Evolutionary conservation across 2,113 vertebrate genomes (phyloP), one percentile per base, ranked within the genome.

Genomic region (Ameiurus melas): DNA sequence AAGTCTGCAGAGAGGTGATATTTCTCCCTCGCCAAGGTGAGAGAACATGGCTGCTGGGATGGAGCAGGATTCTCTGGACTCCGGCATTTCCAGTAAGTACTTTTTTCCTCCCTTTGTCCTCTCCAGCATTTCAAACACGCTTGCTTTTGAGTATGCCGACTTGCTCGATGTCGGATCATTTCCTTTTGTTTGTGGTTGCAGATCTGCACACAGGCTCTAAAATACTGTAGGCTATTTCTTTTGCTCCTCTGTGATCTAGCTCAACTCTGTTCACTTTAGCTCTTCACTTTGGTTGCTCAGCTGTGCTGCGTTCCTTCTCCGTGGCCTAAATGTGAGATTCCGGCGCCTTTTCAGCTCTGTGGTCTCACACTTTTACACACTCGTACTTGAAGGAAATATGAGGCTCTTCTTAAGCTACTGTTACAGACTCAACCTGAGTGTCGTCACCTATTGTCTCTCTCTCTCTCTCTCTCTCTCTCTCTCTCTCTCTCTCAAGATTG

Each of bases 61-160:
- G 58, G 87, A 86, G 62, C 70, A 86, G 43, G 86, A 89, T 55
- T 25, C 53, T 13, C 12, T 64, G 39, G 88, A 89, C 53, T 85
- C 87, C 30, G 39, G 79, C 8, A 84, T 90, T 36, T 89, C 86
- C 62, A 90, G 92, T 93, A 88, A 90, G 92, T 87, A 22, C 22
- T 13, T 85, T 58, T 14, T 66, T 47, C 43, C 5, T 4, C 39
- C 16, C 1, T 14, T 14, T 2, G 27, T 0, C 14, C 39, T 55
- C 39, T 73, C 9, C 20, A 55, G 16, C 4, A 5, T 55, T 68
- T 82, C n/a, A 13, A n/a, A 30, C 13, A 19, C 7, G 55, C 14
- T 47, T 22, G 19, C 39, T 57, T 71, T 85, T 64, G 19, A 8
- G 4, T 27, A 20, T 6, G 14, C 1, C 19, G 30, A 36, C 27